Evolutionary conservation across 2,888 invertebrate species (phyloP), one percentile per base, ranked within the genome.

Genomic region (Heterodera filipjevi): DNA sequence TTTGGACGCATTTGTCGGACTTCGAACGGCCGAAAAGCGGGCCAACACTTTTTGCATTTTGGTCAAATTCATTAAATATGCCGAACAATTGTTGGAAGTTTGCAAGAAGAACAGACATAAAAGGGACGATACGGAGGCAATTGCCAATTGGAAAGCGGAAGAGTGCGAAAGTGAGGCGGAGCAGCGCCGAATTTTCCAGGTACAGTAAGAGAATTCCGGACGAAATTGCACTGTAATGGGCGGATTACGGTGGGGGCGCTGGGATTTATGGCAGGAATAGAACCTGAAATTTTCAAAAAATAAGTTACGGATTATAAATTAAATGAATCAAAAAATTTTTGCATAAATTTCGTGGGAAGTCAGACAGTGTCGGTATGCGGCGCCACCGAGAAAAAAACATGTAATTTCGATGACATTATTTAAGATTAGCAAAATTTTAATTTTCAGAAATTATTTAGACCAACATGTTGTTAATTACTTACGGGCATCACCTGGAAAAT

Each of bases 61-160:
- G n/a, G 27, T 27, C n/a, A 59, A n/a, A 59, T 59, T 59, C 8
- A 27, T n/a, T 27, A 27, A 59, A n/a, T 59, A 59, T 12, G 5
- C n/a, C 8, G 22, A 59, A 59, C n/a, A n/a, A n/a, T n/a, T 27
- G 59, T 59, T 59, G 59, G n/a, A 59, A 59, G n/a, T n/a, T 59
- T 27, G 59, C 27, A 59, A n/a, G n/a, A n/a, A n/a, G 27, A 27
- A 27, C 27, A 6, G n/a, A 12, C 19, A 0, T 6, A 22, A 59
- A 59, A n/a, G n/a, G n/a, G n/a, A 27, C 59, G 27, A 59, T 27
- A 59, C 27, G n/a, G 59, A 59, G 59, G 27, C 59, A 59, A 59
- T 59, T 59, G 59, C 59, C 3, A 59, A 59, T 59, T 59, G 59
- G 59, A 59, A n/a, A 27, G 59, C 59, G 59, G n/a, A 59, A 59